Evolutionary conservation across 2,113 vertebrate species (phyloP).

Genomic region (Phocoena sinus): DNA sequence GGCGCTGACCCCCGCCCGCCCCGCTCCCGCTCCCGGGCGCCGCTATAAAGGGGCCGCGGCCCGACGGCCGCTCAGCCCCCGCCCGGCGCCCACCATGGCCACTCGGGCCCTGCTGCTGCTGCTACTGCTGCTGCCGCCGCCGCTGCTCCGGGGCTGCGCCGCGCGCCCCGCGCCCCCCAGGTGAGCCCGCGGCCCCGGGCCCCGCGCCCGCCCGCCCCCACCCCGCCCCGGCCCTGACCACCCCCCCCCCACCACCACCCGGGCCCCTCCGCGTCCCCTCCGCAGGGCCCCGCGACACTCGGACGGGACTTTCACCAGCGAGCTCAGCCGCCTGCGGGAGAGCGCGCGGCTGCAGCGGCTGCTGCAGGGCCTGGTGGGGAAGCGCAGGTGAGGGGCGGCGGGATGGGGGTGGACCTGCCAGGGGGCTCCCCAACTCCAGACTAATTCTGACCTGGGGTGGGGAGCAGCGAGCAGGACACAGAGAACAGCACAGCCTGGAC

Average conservation of each 20-base stretch:
- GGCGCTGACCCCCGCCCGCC: background rate
- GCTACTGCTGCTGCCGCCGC: background rate
- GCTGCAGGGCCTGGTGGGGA: constrained; percentile 74
- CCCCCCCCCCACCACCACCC: too few relatives aligned
- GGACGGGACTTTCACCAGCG: constrained; percentile 80
- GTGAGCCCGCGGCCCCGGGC: background rate
- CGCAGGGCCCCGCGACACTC: constrained; percentile 78
- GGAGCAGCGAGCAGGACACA: constrained; percentile 8
- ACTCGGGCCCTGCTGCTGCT: background rate
- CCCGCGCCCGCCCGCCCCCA: background rate
- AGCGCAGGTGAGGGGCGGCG: constrained; percentile 50
- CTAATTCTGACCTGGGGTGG: background rate
- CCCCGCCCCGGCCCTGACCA: fast-evolving
- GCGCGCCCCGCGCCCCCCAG: constrained; percentile 30
- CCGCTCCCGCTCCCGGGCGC: background rate
- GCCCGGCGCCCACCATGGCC: background rate
- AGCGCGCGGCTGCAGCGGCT: constrained; percentile 74
- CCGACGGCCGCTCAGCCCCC: background rate
- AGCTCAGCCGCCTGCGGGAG: constrained; percentile 80
- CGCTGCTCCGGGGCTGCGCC: background rate
- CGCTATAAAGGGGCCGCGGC: constrained; percentile 37
- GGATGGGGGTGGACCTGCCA: fast-evolving
- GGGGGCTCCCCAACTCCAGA: background rate
- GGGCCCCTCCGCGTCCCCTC: background rate
- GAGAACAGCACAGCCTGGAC: background rate